phyloP scores from a whole-genome alignment of 1,140 invertebrate species.

The Aphelenchoides fujianensis region DNA sequence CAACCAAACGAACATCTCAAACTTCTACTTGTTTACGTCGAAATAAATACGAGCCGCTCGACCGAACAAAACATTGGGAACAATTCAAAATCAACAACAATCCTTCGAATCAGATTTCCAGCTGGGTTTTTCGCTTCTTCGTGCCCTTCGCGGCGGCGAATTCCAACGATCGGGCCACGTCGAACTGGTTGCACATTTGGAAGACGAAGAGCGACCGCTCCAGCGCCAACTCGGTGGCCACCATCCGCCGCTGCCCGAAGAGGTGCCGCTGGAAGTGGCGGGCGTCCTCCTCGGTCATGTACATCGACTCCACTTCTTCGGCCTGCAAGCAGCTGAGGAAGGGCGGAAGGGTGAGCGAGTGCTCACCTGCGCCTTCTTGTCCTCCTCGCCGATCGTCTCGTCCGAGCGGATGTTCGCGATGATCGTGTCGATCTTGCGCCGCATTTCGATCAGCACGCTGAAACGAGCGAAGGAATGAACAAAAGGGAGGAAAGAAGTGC shows the following conservation, averaged over 20 bases:
- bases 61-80: neutral
- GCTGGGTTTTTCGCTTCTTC: conserved; percentile 8
- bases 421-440: conserved; percentile 12
- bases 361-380: conserved; percentile 9
- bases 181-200: neutral
- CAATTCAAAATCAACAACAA: conserved; percentile 7
- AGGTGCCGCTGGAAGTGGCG: conserved; percentile 6
- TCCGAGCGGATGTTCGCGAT: neutral
- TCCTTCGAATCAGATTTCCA: neutral
- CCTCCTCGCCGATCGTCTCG: neutral
- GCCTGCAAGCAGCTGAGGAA: neutral
- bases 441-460: neutral
- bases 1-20: neutral
- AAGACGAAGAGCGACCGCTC: conserved; percentile 15
- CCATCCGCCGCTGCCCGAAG: conserved; percentile 1
- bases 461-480: neutral
- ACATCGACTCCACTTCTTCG: conserved; percentile 14
- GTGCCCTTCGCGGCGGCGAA: neutral
- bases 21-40: neutral
- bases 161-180: neutral
- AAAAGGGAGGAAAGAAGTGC: neutral
- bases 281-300: conserved; percentile 24
- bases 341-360: neutral
- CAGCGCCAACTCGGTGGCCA: neutral
- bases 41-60: too few relatives aligned